A percentile compares a stretch with the other conserved stretches of the same genome.
These are phyloP conservation scores for Danio jaintianensis DNA, from an alignment of 2,797 vertebrate species.

Conservation along the genomic window DNA sequence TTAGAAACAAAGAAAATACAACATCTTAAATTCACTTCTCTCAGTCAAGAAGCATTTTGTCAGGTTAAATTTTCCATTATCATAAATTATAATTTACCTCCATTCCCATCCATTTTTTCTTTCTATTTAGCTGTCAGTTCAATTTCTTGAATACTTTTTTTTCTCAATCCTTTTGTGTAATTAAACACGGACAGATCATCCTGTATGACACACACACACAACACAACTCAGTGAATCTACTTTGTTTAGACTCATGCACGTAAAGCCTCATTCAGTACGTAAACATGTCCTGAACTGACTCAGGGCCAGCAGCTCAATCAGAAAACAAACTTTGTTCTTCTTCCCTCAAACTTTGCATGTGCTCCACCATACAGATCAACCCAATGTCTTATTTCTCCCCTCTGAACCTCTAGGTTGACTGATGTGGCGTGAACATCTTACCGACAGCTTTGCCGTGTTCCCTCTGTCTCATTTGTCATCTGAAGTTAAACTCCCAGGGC, in stretches of 20 bases:
- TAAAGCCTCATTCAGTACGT: neutral
- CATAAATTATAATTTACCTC: neutral
- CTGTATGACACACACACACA: neutral
- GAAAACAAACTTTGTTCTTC: neutral
- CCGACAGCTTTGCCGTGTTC: slow-evolving; percentile 46
- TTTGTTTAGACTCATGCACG: neutral
- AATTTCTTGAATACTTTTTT: neutral
- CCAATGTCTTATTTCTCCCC: slow-evolving; percentile 23
- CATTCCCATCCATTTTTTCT: neutral
- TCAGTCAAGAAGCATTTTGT: neutral
- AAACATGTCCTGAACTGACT: neutral
- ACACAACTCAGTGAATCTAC: neutral
- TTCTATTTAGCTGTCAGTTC: neutral
- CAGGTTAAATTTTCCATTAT: neutral
- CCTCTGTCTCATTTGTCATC: slow-evolving; percentile 46
- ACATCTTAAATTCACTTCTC: neutral
- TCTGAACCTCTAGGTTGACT: slow-evolving; percentile 32
- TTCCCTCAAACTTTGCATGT: neutral
- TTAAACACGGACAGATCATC: neutral
- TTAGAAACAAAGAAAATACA: neutral
- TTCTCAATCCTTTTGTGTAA: neutral
- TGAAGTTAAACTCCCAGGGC: slow-evolving; percentile 45
- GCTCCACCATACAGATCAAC: neutral
- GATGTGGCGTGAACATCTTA: slow-evolving; percentile 54
- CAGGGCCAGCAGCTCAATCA: neutral